A percentile compares a stretch with the other conserved stretches of the same genome.
Evolutionary conservation across 1,140 invertebrate species (phyloP).

Genomic region (Stegodyphus mimosarum): DNA sequence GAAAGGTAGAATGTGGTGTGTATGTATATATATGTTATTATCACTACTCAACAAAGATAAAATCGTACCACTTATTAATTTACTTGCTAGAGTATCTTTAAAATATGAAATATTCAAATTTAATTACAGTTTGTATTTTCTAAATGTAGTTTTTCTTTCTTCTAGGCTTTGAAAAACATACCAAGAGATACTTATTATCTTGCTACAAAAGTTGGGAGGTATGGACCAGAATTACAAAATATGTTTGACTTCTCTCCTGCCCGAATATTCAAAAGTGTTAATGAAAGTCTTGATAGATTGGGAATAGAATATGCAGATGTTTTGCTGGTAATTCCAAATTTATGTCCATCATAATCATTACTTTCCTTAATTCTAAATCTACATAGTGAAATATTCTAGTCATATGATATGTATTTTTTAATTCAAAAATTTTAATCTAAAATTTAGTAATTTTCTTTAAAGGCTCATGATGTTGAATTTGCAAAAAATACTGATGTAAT

Average conservation of each 20-base stretch:
- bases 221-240: slow-evolving; percentile 76
- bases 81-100: no score
- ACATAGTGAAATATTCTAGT: no score
- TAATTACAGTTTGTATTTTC: no score
- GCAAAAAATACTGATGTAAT: slow-evolving; percentile 81
- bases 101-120: no score
- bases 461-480: slow-evolving; percentile 94
- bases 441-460: slow-evolving; percentile 62
- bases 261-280: slow-evolving; percentile 80
- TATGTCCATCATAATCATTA: neutral
- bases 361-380: no score
- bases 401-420: neutral
- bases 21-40: no score
- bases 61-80: no score
- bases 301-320: slow-evolving; percentile 88
- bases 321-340: slow-evolving; percentile 77
- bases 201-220: slow-evolving; percentile 92
- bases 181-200: slow-evolving; percentile 87
- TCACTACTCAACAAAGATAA: no score
- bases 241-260: slow-evolving; percentile 91
- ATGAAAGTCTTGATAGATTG: slow-evolving; percentile 80
- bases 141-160: neutral
- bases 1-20: no score
- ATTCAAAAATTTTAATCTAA: neutral
- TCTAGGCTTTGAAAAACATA: slow-evolving; percentile 78